Evolutionary conservation across 2,113 vertebrate genomes (phyloP).

Genomic region (Ahaetulla prasina): DNA sequence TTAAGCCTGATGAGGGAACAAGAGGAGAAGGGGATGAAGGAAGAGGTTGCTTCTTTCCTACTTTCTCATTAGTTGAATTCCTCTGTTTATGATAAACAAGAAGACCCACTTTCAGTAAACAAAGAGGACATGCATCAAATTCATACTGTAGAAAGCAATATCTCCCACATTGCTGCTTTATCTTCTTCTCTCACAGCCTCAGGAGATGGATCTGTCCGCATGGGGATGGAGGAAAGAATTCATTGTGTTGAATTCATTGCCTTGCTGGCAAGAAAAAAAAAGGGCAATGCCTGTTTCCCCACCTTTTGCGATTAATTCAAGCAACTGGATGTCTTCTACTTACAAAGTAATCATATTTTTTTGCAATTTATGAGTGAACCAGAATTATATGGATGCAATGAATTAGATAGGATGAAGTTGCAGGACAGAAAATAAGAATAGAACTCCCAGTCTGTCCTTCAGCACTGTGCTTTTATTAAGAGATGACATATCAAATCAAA

Average conservation of each 20-base stretch:
- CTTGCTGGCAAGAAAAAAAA: neutral
- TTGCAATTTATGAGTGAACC: neutral
- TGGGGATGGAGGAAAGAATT: neutral
- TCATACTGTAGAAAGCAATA: neutral
- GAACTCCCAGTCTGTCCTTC: neutral
- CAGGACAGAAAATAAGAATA: neutral
- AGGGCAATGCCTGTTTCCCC: neutral
- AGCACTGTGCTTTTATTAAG: neutral
- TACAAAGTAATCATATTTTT: neutral
- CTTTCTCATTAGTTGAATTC: neutral
- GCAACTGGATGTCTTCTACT: neutral
- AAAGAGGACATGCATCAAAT: neutral
- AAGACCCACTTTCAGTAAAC: neutral
- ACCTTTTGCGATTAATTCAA: neutral
- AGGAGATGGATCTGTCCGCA: neutral
- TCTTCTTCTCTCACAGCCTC: neutral
- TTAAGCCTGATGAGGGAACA: neutral
- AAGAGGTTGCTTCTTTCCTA: neutral
- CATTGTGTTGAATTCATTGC: neutral
- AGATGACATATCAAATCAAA: too few relatives aligned
- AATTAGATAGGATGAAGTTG: neutral
- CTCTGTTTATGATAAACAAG: neutral
- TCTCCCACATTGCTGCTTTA: neutral
- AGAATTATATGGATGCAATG: neutral
- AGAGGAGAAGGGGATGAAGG: neutral